These are phyloP conservation scores for Leucozona laternaria DNA, from an alignment of 2,888 invertebrate genomes.

Conservation along the genomic window DNA sequence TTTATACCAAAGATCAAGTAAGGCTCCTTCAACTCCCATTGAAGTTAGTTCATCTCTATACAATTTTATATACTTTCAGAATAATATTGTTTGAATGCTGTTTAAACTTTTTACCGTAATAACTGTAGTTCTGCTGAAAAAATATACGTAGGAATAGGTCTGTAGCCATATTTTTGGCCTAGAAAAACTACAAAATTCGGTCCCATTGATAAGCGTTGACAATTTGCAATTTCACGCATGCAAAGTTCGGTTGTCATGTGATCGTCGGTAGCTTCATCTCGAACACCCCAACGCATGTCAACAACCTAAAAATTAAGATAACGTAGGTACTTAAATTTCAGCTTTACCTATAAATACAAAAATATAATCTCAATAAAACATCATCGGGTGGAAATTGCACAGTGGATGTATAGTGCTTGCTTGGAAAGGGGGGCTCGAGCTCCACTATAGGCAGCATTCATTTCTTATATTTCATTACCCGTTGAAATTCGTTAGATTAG, in stretches of 20 bases:
- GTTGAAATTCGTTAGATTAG: no score
- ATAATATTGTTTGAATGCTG: background rate
- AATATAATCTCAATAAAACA: no score
- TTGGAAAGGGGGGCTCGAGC: no score
- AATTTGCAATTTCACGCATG: constrained; percentile 99
- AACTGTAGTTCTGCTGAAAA: constrained; percentile 94
- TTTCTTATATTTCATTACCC: no score
- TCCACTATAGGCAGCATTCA: no score
- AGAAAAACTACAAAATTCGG: constrained; percentile 99
- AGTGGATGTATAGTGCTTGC: no score
- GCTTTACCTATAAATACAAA: no score
- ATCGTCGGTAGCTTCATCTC: constrained; percentile 99
- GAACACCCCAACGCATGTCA: constrained; percentile 99
- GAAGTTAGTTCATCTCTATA: constrained; percentile 91
- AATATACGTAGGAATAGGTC: constrained; percentile 98
- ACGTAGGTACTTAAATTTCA: background rate
- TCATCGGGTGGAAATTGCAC: no score
- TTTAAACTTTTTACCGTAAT: constrained; percentile 83
- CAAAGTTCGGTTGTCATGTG: constrained; percentile 99
- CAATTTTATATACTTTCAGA: background rate
- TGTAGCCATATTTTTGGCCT: constrained; percentile 99
- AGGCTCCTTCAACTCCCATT: constrained; percentile 91
- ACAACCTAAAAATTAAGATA: constrained; percentile 88
- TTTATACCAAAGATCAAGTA: constrained; percentile 97
- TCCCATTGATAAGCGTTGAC: constrained; percentile 98